Evolutionary conservation across 2,113 vertebrate genomes (phyloP).

Genomic region (Ochotona princeps): DNA sequence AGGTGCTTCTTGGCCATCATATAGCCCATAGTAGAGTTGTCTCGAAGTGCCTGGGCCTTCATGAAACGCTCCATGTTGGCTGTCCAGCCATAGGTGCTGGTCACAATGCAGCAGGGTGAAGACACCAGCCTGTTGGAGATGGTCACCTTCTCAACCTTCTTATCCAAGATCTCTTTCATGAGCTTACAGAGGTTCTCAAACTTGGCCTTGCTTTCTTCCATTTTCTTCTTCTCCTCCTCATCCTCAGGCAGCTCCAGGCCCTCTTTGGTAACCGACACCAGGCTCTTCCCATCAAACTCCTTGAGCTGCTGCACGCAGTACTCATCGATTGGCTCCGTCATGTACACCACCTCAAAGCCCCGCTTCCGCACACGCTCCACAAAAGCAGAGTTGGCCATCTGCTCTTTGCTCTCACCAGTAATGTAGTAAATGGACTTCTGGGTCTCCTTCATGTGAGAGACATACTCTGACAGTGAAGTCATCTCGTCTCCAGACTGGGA

Average conservation of each 20-base stretch:
- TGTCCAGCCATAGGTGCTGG: slow-evolving; percentile 96
- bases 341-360: slow-evolving; percentile 96
- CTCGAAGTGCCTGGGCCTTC: slow-evolving; percentile 95
- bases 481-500: slow-evolving; percentile 95
- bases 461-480: slow-evolving; percentile 92
- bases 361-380: slow-evolving; percentile 94
- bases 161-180: slow-evolving; percentile 98
- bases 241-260: slow-evolving; percentile 96
- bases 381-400: slow-evolving; percentile 96
- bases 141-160: slow-evolving; percentile 98
- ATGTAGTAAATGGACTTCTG: slow-evolving; percentile 98
- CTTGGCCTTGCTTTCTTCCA: slow-evolving; percentile 96
- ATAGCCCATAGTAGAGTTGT: slow-evolving; percentile 98
- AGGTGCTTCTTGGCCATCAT: slow-evolving; percentile 99
- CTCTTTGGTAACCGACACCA: slow-evolving; percentile 96
- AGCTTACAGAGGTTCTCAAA: slow-evolving; percentile 96
- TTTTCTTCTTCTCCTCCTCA: slow-evolving; percentile 98
- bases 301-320: slow-evolving; percentile 97
- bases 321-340: slow-evolving; percentile 96
- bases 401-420: slow-evolving; percentile 97
- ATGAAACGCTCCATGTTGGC: slow-evolving; percentile 98
- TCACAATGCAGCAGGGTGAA: slow-evolving; percentile 97
- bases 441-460: slow-evolving; percentile 96
- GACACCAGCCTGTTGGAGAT: slow-evolving; percentile 95
- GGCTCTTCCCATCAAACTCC: slow-evolving; percentile 96